Base-by-base conservation (phyloP, 2,888 invertebrate genomes). In the Leptinotarsa tumamoca region DNA sequence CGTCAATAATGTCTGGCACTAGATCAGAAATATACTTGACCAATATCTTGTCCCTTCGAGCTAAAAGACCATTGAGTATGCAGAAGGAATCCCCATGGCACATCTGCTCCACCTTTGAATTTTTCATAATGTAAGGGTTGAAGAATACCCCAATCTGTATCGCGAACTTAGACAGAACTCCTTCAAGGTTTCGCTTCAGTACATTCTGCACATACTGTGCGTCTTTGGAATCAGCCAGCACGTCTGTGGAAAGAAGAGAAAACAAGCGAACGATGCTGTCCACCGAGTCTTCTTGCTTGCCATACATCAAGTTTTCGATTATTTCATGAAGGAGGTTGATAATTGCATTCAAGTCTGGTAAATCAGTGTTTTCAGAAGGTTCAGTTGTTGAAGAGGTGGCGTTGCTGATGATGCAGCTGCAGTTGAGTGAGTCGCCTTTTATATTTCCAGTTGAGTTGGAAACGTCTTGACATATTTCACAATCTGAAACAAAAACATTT, bases 51-150 rank as follows among this genome's bases (percentile, higher is more conserved):
- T 61, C 21, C 18, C 73, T 21, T 17, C 71, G 69, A 4, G 58
- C 51, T 27, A 76, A 15, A 14, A 78, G 10, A 7, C 67, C 51
- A 58, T 67, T 33, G 4, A 73, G 5, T 0, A 72, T 49, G 63
- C 79, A 79, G 4, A 76, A 2, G 2, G 18, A 4, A 18, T 70
- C 51, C 14, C 61, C 21, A 4, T 68, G 67, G 17, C 79, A 79
- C 50, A 50, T 43, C 14, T 54, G 68, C 3, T 18, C n/a, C 18
- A 79, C 49, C 51, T 67, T 67, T 18, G n/a, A 51, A 51, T 68
- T 77, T 0, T 18, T 67, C 33, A 71, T 49, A 7, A 79, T 33
- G 66, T 54, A 76, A 1, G 74, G 77, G 51, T 79, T 78, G 49
- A 17, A 79, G 3, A 14, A 54, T 15, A 4, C 27, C 15, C 14